phyloP scores from a whole-genome alignment of 2,113 vertebrate species.

The Pollachius pollachius region DNA sequence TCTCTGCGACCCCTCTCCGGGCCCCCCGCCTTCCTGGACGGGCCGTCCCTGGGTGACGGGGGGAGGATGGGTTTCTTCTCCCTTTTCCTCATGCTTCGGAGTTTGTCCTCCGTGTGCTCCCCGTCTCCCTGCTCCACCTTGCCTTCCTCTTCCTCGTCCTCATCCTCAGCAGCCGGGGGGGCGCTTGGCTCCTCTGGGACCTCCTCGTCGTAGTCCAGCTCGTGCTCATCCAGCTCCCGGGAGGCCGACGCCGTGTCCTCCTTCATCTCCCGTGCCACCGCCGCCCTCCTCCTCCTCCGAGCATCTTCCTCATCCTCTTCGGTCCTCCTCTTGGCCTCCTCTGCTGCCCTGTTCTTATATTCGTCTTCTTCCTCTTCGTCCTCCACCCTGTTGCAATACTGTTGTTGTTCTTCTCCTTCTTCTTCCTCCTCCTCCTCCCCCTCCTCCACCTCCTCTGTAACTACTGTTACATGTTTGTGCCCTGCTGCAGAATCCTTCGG shows the following conservation, averaged over 20 bases:
- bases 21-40: constrained; percentile 49
- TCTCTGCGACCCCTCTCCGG: constrained; percentile 75
- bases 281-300: constrained; percentile 51
- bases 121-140: constrained; percentile 72
- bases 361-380: constrained; percentile 50
- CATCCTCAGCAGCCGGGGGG: constrained; percentile 45
- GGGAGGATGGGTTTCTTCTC: constrained; percentile 69
- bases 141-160: constrained; percentile 72
- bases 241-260: constrained; percentile 90
- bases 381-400: constrained; percentile 29
- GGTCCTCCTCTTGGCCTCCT: constrained; percentile 36
- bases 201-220: constrained; percentile 97
- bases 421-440: constrained; percentile 48
- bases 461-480: no score
- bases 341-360: constrained; percentile 35
- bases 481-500: not conserved
- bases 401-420: constrained; percentile 36
- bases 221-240: constrained; percentile 92
- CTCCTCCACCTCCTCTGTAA: constrained; percentile 17
- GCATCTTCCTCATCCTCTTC: constrained; percentile 21
- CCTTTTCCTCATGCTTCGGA: constrained; percentile 57
- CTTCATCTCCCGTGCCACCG: constrained; percentile 77
- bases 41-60: constrained; percentile 55
- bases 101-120: constrained; percentile 74
- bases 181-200: constrained; percentile 87